Conservation (phyloP, 2,113 vertebrate genomes). For the Micronycteris hirsuta region DNA sequence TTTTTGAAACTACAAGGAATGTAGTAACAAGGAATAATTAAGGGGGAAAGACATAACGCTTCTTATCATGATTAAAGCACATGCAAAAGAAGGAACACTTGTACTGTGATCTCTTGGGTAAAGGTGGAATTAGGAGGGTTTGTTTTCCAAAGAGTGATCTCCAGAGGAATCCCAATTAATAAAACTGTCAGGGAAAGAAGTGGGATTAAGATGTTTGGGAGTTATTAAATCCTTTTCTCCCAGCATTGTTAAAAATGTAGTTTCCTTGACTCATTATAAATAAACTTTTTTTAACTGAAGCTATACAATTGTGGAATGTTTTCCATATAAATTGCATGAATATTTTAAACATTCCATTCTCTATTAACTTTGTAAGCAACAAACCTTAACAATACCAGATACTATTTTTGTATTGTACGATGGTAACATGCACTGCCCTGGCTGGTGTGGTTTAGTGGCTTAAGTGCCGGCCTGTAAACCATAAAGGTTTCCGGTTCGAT, state of each 20-base stretch:
- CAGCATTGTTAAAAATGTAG: neutral
- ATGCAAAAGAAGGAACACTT: slow-evolving; percentile 1
- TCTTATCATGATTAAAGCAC: neutral
- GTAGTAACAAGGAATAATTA: slow-evolving; percentile 28
- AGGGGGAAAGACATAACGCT: neutral
- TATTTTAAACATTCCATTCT: slow-evolving; percentile 25
- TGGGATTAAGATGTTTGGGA: neutral
- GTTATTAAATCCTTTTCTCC: neutral
- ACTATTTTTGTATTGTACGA: neutral
- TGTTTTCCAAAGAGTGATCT: slow-evolving; percentile 29
- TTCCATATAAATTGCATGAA: neutral
- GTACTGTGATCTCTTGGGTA: neutral
- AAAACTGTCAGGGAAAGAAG: slow-evolving; percentile 16
- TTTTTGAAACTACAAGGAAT: slow-evolving; percentile 31
- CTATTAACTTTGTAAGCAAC: neutral
- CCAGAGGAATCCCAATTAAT: slow-evolving; percentile 4
- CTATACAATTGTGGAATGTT: neutral
- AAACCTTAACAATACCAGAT: neutral
- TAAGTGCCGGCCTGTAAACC: too few species aligned
- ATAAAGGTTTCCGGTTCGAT: too few species aligned
- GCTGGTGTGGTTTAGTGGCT: too few species aligned
- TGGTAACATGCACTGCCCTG: neutral
- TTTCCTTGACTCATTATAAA: neutral
- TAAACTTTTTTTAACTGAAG: neutral
- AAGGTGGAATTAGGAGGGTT: neutral